These are phyloP conservation scores for Sminthopsis crassicaudata DNA, from an alignment of 2,113 vertebrate species.

Conservation along the genomic window DNA sequence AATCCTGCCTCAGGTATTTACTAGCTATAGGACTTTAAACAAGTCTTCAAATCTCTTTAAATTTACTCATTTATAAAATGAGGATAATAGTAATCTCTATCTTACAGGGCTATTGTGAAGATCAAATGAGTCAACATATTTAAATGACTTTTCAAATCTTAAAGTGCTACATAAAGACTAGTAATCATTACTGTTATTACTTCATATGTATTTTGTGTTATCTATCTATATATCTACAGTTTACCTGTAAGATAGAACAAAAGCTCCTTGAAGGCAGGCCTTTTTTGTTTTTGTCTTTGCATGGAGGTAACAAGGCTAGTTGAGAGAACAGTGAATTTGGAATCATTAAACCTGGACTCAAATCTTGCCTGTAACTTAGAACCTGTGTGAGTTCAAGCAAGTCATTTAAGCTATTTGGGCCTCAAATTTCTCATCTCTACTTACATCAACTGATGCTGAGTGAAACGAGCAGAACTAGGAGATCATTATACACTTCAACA, in stretches of 20 bases:
- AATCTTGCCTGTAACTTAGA: background rate
- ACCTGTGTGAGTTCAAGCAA: background rate
- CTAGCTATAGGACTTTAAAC: background rate
- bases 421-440: background rate
- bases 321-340: background rate
- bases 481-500: no score
- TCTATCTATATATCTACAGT: background rate
- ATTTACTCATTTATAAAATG: background rate
- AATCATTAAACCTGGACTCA: background rate
- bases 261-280: background rate
- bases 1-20: background rate
- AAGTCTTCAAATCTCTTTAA: background rate
- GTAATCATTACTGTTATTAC: background rate
- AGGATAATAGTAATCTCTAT: background rate
- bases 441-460: no score
- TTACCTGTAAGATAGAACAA: background rate
- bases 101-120: background rate
- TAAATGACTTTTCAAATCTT: background rate
- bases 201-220: background rate
- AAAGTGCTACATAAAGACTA: background rate
- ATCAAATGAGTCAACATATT: background rate
- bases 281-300: background rate
- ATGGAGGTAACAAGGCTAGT: background rate
- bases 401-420: background rate
- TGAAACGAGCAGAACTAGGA: no score